Evolutionary conservation across 23 tunicate species (phyloP), one percentile per base, ranked within the genome.

Genomic region (Corella eumyota): DNA sequence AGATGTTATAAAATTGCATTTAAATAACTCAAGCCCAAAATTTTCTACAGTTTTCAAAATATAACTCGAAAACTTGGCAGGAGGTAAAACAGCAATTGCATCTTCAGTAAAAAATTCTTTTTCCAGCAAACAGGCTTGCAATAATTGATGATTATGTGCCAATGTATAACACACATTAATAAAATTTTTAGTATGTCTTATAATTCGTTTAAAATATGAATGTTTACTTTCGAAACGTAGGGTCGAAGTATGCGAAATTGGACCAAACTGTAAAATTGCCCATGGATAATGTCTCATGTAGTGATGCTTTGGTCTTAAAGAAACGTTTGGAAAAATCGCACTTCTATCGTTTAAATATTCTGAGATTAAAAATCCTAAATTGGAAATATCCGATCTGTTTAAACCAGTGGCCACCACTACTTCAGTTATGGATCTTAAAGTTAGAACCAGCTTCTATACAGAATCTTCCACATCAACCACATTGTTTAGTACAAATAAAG

Each of bases 141-240:
- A 34, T 20, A 66, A 31, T 48, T 66, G 58, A 34, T 66, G 71
- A 28, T 23, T 66, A 38, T 48, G 45, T 6, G 71, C 71, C 34
- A 66, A 50, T 30, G 59, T 66, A 38, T 1, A 66, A 1, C 26
- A 27, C 28, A 66, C 58, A 49, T 49, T 66, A 33, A 49, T 28
- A 50, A 66, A 66, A 32, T 48, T 48, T 49, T 66, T 66, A 49
- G 32, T 46, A 30, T 32, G 30, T 13, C 58, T 19, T 66, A 66
- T 28, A 59, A 50, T 49, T n/a, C n/a, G n/a, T n/a, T n/a, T n/a
- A n/a, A n/a, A n/a, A n/a, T n/a, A n/a, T n/a, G n/a, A n/a, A n/a
- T 66, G 59, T 66, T 66, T 66, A 32, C 71, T 60, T 36, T 68
- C 74, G 36, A 68, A 68, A 11, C 74, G 62, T 23, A 68, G 27